Conservation (phyloP, 1,140 invertebrate species). For the Aethina tumida region DNA sequence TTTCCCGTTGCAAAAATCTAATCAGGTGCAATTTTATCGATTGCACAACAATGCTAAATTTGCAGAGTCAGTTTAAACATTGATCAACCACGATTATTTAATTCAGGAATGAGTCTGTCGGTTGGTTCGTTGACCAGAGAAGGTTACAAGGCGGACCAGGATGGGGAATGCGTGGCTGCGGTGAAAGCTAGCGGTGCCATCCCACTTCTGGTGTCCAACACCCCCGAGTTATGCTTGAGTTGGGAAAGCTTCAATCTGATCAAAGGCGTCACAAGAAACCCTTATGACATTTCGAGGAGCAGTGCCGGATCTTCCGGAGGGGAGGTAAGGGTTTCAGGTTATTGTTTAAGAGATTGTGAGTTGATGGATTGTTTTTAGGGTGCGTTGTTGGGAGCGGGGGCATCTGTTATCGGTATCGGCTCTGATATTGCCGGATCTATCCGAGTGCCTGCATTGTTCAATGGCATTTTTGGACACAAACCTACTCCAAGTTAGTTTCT, state of each 20-base stretch:
- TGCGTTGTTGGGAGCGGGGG: constrained; percentile 58
- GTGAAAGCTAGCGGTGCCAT: constrained; percentile 66
- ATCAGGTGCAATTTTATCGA: too few species aligned
- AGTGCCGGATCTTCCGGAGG: constrained; percentile 70
- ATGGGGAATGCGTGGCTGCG: constrained; percentile 50
- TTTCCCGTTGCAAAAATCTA: too few species aligned
- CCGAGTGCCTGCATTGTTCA: constrained; percentile 72
- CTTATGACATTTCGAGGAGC: constrained; percentile 56
- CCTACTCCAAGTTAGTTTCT: constrained; percentile 5
- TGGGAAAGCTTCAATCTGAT: constrained; percentile 60
- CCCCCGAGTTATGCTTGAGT: constrained; percentile 66
- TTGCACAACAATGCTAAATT: too few species aligned
- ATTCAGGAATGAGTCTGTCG: constrained; percentile 50
- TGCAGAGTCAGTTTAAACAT: too few species aligned
- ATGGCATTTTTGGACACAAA: constrained; percentile 74
- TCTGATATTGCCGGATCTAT: constrained; percentile 84
- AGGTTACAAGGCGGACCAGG: constrained; percentile 44
- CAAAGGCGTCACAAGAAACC: constrained; percentile 67
- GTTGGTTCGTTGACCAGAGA: constrained; percentile 50
- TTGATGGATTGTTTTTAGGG: constrained; percentile 54
- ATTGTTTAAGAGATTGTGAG: constrained; percentile 28
- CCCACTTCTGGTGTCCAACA: constrained; percentile 66
- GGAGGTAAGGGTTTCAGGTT: constrained; percentile 41
- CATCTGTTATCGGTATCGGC: constrained; percentile 69
- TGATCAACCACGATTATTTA: too few species aligned